phyloP scores from a whole-genome alignment of 2,888 invertebrate genomes.

The Willowsia nigromaculata region DNA sequence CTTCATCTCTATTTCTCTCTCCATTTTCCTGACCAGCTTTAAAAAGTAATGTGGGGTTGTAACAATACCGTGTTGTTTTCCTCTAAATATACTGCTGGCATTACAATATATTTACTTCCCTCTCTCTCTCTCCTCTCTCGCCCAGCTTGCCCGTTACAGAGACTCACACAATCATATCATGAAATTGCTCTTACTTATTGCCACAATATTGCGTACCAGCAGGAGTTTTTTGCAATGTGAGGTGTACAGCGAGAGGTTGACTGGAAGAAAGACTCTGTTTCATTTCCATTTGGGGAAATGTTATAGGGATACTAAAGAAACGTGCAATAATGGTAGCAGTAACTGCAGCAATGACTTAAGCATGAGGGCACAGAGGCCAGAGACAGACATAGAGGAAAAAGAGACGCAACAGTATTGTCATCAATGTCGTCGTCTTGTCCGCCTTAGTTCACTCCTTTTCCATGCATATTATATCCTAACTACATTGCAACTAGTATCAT shows the following conservation, averaged over 20 bases:
- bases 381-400: conserved; percentile 34
- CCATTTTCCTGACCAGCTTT: conserved; percentile 65
- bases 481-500: not conserved
- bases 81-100: conserved; percentile 16
- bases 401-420: conserved; percentile 58
- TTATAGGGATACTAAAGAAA: not conserved
- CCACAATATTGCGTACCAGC: conserved; percentile 67
- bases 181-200: conserved; percentile 72
- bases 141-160: not conserved
- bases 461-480: conserved; percentile 15
- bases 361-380: not conserved
- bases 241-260: not conserved
- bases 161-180: conserved; percentile 54
- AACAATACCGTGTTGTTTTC: conserved; percentile 52
- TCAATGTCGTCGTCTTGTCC: conserved; percentile 4
- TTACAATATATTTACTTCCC: conserved; percentile 17
- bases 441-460: conserved; percentile 28
- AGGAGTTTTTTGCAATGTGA: conserved; percentile 59
- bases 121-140: conserved; percentile 5
- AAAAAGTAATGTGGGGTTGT: conserved; percentile 67
- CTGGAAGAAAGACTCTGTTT: conserved; percentile 8
- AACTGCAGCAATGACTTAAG: conserved; percentile 50
- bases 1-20: conserved; percentile 42
- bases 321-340: conserved; percentile 51
- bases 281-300: conserved; percentile 34